phyloP scores from a whole-genome alignment of 2,113 vertebrate genomes.

The Felis catus region DNA sequence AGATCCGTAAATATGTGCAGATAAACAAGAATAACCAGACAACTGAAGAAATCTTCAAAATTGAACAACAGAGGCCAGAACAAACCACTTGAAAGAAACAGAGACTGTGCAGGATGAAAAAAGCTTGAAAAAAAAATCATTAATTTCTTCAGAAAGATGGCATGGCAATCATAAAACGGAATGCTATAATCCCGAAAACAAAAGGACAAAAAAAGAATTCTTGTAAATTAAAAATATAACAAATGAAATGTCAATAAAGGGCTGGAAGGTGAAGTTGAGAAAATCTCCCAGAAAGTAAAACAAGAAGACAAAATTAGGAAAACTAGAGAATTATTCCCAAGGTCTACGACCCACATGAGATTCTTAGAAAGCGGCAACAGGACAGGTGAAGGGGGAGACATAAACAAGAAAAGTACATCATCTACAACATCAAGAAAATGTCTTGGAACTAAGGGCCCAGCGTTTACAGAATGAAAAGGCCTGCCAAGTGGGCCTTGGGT shows the following conservation, averaged over 20 bases:
- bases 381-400: background rate
- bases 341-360: background rate
- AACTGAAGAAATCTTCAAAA: background rate
- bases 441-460: background rate
- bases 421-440: background rate
- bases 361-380: background rate
- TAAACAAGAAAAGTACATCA: background rate
- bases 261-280: background rate
- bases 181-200: background rate
- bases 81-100: background rate
- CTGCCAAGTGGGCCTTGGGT: background rate
- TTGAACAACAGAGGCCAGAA: background rate
- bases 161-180: background rate
- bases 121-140: background rate
- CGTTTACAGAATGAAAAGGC: background rate
- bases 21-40: conserved; percentile 24
- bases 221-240: conserved; percentile 20
- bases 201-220: background rate
- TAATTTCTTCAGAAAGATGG: background rate
- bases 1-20: background rate
- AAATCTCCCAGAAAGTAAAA: background rate
- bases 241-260: background rate
- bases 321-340: conserved; percentile 24
- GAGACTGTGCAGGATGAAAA: background rate
- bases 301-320: background rate